Percentiles rank a stretch among this genome's conserved stretches.
These are phyloP conservation scores for Spheniscus mendiculus DNA, from an alignment of 2,113 vertebrate species.

Conservation along the genomic window DNA sequence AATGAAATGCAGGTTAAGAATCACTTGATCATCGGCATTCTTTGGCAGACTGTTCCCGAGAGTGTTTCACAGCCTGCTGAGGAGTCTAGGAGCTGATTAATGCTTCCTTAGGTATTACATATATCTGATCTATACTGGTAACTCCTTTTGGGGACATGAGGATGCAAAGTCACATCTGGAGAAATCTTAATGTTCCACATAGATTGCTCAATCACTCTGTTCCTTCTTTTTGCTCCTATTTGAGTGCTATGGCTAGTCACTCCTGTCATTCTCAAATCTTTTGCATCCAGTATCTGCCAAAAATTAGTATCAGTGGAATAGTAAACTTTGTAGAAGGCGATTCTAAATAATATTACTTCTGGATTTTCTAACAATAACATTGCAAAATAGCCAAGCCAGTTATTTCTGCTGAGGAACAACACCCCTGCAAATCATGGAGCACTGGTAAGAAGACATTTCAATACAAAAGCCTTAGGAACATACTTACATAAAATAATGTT, in stretches of 20 bases:
- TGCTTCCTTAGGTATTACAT: not conserved
- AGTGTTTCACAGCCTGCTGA: not conserved
- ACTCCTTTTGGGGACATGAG: not conserved
- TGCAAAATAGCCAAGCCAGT: not conserved
- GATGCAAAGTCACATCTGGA: not conserved
- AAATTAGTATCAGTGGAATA: not conserved
- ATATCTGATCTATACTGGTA: accelerated
- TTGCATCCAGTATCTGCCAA: not conserved
- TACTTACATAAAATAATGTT: not conserved
- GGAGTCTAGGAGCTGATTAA: not conserved
- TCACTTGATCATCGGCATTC: not conserved
- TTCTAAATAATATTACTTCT: not conserved
- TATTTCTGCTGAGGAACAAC: not conserved
- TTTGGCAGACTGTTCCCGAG: not conserved
- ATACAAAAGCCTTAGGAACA: not conserved
- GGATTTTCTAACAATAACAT: not conserved
- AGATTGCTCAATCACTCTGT: not conserved
- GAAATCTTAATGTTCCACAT: accelerated
- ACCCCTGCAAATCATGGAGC: not conserved
- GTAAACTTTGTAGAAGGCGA: not conserved
- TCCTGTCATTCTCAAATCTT: not conserved
- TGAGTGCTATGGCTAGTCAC: not conserved
- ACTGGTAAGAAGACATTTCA: not conserved
- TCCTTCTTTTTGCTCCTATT: not conserved
- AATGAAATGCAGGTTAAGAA: not conserved